Conservation (phyloP, 2,113 vertebrate genomes). For the Rhineura floridana region DNA sequence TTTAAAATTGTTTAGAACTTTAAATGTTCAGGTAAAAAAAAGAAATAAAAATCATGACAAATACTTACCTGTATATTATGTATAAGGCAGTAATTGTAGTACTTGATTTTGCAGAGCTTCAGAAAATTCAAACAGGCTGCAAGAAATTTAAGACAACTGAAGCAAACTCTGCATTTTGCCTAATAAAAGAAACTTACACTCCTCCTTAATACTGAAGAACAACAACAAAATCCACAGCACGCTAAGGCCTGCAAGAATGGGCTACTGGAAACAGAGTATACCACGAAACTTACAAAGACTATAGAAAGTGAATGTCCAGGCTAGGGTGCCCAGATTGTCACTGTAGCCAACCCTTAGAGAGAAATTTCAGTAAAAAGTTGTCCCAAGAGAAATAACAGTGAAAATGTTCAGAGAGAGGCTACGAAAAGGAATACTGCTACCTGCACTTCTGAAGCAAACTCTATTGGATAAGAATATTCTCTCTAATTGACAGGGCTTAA, state of each 20-base stretch:
- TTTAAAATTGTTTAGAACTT: not conserved
- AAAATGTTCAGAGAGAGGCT: not conserved
- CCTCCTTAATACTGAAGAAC: not conserved
- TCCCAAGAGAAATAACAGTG: not conserved
- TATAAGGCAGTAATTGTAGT: conserved; percentile 96
- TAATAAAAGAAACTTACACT: not conserved
- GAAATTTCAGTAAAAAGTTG: not conserved
- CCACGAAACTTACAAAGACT: not conserved
- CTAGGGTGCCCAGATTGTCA: not conserved
- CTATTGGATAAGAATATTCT: not conserved
- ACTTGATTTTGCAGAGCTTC: conserved; percentile 97
- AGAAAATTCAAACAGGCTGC: conserved; percentile 94
- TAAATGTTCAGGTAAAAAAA: not conserved
- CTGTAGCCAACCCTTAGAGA: not conserved
- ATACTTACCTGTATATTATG: conserved; percentile 94
- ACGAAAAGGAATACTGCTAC: not conserved
- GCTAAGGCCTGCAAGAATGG: not conserved
- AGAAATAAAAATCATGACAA: conserved; percentile 25
- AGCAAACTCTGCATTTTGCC: not conserved
- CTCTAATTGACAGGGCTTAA: not conserved
- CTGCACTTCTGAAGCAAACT: not conserved
- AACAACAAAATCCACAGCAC: not conserved
- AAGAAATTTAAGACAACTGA: conserved; percentile 52
- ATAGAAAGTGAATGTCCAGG: not conserved
- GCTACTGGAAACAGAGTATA: not conserved